These are phyloP conservation scores for Andrena chrysosceles DNA, from an alignment of 2,888 invertebrate species.

Conservation along the genomic window DNA sequence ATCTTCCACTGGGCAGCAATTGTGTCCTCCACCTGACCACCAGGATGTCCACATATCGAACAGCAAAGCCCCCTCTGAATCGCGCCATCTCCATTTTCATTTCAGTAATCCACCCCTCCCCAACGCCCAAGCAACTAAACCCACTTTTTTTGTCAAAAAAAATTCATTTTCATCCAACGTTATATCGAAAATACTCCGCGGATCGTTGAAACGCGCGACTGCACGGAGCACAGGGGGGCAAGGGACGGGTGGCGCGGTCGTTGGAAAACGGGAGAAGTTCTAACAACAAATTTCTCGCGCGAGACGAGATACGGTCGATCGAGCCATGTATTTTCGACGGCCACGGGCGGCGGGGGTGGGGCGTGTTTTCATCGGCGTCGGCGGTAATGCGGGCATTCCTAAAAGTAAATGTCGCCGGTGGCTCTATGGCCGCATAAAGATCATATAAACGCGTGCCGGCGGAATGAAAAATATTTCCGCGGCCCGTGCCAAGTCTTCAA, in stretches of 20 bases:
- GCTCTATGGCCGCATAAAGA: slow-evolving; percentile 61
- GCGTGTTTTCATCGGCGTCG: slow-evolving; percentile 52
- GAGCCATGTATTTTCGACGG: slow-evolving; percentile 25
- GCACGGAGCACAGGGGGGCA: too few species aligned
- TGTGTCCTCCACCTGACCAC: too few species aligned
- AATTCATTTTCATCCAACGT: neutral
- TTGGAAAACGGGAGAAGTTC: neutral
- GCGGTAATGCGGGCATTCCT: slow-evolving; percentile 57
- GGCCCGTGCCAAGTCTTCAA: slow-evolving; percentile 63
- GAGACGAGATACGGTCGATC: slow-evolving; percentile 25
- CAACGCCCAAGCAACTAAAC: too few species aligned
- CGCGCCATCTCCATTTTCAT: too few species aligned
- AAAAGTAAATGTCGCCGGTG: slow-evolving; percentile 62
- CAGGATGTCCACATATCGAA: too few species aligned
- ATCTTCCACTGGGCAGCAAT: too few species aligned
- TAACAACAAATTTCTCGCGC: slow-evolving; percentile 29
- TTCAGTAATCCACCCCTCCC: too few species aligned
- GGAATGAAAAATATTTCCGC: slow-evolving; percentile 65
- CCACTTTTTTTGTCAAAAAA: too few species aligned
- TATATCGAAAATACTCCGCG: neutral
- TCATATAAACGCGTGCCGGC: slow-evolving; percentile 50
- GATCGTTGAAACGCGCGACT: neutral
- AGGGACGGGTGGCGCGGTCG: too few species aligned
- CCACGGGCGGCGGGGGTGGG: neutral
- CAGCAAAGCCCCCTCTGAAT: too few species aligned